Conservation (phyloP, 2,888 invertebrate genomes). For the Drosophila tripunctata region DNA sequence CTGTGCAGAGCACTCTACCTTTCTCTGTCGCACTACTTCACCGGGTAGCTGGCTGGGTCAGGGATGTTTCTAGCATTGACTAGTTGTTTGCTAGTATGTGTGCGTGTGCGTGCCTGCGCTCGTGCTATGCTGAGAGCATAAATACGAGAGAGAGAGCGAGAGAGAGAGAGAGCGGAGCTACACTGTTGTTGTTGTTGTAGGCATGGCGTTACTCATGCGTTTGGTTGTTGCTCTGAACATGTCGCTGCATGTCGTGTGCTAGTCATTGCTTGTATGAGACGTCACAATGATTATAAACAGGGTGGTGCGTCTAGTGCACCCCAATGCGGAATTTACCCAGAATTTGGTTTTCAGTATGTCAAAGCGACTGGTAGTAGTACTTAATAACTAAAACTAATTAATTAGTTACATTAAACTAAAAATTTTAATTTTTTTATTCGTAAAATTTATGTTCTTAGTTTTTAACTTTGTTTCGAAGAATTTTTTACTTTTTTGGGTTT, state of each 20-base stretch:
- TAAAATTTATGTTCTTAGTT: too few relatives aligned
- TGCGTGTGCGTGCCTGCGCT: slow-evolving; percentile 10
- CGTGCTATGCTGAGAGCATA: slow-evolving; percentile 24
- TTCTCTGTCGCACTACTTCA: background rate
- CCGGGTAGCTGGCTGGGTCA: background rate
- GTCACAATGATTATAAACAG: slow-evolving; percentile 53
- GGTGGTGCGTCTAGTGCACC: slow-evolving; percentile 37
- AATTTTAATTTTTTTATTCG: too few relatives aligned
- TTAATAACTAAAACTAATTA: too few relatives aligned
- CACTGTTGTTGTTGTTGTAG: slow-evolving; percentile 16
- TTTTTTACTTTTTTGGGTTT: too few relatives aligned
- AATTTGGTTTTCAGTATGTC: too few relatives aligned
- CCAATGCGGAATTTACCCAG: too few relatives aligned
- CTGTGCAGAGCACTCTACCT: background rate
- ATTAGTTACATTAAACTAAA: too few relatives aligned
- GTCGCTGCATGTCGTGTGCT: slow-evolving; percentile 71
- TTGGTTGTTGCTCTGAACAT: slow-evolving; percentile 41
- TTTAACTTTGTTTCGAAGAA: too few relatives aligned
- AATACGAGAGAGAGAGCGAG: slow-evolving; percentile 20
- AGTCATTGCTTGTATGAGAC: slow-evolving; percentile 33
- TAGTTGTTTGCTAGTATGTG: background rate
- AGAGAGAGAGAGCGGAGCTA: too few relatives aligned
- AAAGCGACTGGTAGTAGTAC: too few relatives aligned
- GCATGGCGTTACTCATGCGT: slow-evolving; percentile 29
- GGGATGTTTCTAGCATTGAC: slow-evolving; percentile 31